Conservation (phyloP, 2,797 vertebrate genomes). For the Dendrocincla tyrannina region DNA sequence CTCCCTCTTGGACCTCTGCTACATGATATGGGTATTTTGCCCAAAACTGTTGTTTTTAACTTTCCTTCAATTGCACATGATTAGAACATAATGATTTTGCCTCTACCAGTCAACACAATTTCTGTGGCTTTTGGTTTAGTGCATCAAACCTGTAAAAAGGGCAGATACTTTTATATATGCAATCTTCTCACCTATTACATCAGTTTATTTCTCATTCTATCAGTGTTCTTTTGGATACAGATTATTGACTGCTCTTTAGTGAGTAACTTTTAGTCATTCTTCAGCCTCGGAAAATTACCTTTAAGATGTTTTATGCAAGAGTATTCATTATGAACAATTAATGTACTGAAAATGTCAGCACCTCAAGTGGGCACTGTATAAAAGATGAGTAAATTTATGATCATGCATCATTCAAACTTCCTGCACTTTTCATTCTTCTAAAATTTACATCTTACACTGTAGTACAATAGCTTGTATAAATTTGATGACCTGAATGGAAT, state of each 20-base stretch:
- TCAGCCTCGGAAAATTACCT: constrained; percentile 67
- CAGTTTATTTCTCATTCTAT: constrained; percentile 49
- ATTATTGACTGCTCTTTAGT: constrained; percentile 65
- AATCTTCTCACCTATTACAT: constrained; percentile 18
- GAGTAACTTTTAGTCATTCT: constrained; percentile 65
- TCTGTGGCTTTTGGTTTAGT: constrained; percentile 2
- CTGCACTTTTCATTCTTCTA: constrained; percentile 27
- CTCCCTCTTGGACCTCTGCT: not conserved
- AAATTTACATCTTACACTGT: constrained; percentile 8
- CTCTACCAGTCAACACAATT: not conserved
- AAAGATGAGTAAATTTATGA: constrained; percentile 36
- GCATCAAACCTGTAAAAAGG: constrained; percentile 1
- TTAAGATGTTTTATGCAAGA: constrained; percentile 63
- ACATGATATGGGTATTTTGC: not conserved
- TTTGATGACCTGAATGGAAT: constrained; percentile 8
- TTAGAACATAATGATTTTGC: not conserved
- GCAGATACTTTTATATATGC: not conserved
- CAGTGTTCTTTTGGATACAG: constrained; percentile 27
- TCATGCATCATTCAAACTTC: constrained; percentile 38
- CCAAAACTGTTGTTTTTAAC: not conserved
- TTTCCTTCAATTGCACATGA: not conserved
- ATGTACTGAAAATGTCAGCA: constrained; percentile 63
- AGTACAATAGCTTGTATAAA: constrained; percentile 18
- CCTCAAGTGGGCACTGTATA: constrained; percentile 38
- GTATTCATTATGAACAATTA: constrained; percentile 71